These are phyloP conservation scores for Carlito syrichta DNA, from an alignment of 2,113 vertebrate genomes.

Conservation along the genomic window DNA sequence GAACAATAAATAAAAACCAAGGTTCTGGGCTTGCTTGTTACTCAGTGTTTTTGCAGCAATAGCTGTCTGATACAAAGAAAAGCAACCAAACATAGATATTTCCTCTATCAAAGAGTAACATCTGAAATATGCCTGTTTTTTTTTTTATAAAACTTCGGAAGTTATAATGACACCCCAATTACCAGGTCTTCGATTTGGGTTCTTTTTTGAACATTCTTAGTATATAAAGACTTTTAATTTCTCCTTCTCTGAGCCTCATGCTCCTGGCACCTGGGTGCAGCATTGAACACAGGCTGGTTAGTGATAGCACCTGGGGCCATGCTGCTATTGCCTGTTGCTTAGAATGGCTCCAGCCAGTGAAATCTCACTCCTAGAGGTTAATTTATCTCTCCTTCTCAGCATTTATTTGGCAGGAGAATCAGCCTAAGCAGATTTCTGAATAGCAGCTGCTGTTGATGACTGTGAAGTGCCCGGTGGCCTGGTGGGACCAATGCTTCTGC, in stretches of 20 bases:
- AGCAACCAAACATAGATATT: not conserved
- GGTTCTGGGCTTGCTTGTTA: not conserved
- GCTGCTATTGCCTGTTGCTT: not conserved
- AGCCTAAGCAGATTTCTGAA: not conserved
- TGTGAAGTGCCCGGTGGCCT: not conserved
- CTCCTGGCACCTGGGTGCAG: not conserved
- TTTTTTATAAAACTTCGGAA: not conserved
- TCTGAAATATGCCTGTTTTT: not conserved
- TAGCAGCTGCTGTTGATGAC: not conserved
- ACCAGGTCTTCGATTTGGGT: not conserved
- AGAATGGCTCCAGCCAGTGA: not conserved
- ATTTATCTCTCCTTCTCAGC: not conserved
- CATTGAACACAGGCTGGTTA: not conserved
- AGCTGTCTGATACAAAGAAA: not conserved
- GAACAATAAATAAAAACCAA: not conserved
- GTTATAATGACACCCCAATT: not conserved
- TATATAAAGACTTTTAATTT: not conserved
- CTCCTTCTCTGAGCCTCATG: not conserved
- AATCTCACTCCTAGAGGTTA: not conserved
- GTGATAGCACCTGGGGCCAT: fast-evolving
- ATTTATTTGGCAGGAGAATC: not conserved
- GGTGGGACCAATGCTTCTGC: not conserved
- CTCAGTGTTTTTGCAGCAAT: not conserved
- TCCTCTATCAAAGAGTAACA: not conserved
- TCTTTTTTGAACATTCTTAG: not conserved